These are phyloP conservation scores for Neosilurus mollespiculum DNA, from an alignment of 2,797 vertebrate genomes.

Conservation along the genomic window DNA sequence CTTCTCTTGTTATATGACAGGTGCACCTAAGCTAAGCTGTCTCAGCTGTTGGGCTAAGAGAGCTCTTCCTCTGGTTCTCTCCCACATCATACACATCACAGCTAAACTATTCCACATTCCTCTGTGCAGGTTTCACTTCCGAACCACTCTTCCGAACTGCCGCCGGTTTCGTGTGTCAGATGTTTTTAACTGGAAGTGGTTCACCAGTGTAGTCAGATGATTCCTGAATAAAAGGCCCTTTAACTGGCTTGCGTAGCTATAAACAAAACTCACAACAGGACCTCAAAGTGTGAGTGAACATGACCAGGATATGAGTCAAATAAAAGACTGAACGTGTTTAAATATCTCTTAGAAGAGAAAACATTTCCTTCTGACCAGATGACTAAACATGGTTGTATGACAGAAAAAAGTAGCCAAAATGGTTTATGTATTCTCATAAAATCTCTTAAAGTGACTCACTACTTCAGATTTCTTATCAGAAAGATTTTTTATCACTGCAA, in stretches of 20 bases:
- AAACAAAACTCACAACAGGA: constrained; percentile 29
- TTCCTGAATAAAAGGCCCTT: background rate
- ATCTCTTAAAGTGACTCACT: constrained; percentile 13
- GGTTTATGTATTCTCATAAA: background rate
- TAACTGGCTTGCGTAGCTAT: constrained; percentile 14
- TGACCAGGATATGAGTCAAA: constrained; percentile 65
- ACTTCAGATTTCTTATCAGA: constrained; percentile 17
- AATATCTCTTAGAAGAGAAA: constrained; percentile 34
- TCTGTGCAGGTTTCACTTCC: constrained; percentile 24
- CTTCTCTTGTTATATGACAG: constrained; percentile 74
- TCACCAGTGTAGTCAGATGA: constrained; percentile 25
- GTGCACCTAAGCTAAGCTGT: constrained; percentile 67
- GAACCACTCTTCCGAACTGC: constrained; percentile 29
- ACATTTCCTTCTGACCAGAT: constrained; percentile 35
- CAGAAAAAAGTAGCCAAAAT: background rate
- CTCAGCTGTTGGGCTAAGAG: constrained; percentile 69
- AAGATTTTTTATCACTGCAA: background rate
- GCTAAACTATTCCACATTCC: constrained; percentile 68
- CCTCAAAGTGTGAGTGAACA: constrained; percentile 37
- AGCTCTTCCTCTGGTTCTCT: constrained; percentile 63
- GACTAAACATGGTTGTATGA: constrained; percentile 53
- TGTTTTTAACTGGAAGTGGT: constrained; percentile 55
- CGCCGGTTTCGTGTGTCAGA: constrained; percentile 57
- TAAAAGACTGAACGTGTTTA: constrained; percentile 38
- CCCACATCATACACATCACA: constrained; percentile 44